phyloP scores from a whole-genome alignment of 2,888 invertebrate species.

The Nebria brevicollis region DNA sequence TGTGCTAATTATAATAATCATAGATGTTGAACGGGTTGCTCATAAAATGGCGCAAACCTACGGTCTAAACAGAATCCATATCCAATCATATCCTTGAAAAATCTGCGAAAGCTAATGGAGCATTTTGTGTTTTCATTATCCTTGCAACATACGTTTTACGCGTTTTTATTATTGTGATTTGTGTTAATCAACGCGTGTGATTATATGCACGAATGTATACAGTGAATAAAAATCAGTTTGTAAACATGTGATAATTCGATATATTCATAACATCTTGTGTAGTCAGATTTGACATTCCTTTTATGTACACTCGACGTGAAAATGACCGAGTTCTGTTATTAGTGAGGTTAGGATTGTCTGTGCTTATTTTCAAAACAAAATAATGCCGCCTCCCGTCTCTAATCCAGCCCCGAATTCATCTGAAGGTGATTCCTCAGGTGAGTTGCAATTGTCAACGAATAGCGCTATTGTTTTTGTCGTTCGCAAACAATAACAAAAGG shows the following conservation, averaged over 20 bases:
- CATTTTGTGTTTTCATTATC: conserved; percentile 38
- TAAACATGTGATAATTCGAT: conserved; percentile 29
- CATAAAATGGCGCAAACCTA: conserved; percentile 8
- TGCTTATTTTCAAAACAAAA: conserved; percentile 27
- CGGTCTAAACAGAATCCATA: conserved; percentile 17
- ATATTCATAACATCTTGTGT: conserved; percentile 40
- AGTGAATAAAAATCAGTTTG: conserved; percentile 9
- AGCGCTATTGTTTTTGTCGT: background rate
- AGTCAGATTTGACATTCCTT: conserved; percentile 43
- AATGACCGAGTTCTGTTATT: conserved; percentile 36
- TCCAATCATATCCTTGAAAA: conserved; percentile 35
- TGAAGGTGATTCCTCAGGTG: conserved; percentile 41
- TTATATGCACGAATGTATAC: conserved; percentile 17
- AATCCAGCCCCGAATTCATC: conserved; percentile 31
- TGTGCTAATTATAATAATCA: background rate
- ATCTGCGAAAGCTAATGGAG: conserved; percentile 33
- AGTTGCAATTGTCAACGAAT: background rate
- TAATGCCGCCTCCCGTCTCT: conserved; percentile 43
- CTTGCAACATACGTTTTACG: conserved; percentile 28
- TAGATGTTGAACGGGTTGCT: conserved; percentile 27
- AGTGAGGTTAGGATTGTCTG: conserved; percentile 33
- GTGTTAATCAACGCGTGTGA: conserved; percentile 37
- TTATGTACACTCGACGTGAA: conserved; percentile 45
- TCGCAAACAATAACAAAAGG: background rate
- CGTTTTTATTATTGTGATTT: conserved; percentile 42